Evolutionary conservation across 1,140 invertebrate genomes (phyloP).

Genomic region (Sycophila sp.): DNA sequence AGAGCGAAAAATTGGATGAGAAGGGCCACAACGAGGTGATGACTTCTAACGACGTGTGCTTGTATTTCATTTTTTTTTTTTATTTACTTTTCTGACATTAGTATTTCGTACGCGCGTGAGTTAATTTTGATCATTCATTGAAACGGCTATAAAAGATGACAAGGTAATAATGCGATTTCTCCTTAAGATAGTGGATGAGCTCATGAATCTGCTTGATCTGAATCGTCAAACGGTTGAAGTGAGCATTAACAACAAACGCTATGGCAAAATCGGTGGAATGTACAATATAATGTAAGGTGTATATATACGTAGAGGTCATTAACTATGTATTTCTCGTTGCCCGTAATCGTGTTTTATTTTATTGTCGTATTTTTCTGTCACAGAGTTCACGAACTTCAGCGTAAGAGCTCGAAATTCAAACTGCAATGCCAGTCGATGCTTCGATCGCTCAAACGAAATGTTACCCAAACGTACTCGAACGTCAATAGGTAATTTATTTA

Average conservation of each 20-base stretch:
- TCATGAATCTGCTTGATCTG: constrained; percentile 28
- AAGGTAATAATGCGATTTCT: not conserved
- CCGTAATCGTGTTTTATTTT: too few species aligned
- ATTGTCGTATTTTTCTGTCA: too few species aligned
- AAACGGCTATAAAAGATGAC: too few species aligned
- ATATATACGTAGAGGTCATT: too few species aligned
- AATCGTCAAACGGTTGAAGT: constrained; percentile 30
- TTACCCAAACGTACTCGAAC: not conserved
- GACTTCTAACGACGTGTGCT: too few species aligned
- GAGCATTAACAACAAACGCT: constrained; percentile 40
- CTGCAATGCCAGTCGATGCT: not conserved
- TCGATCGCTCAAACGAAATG: not conserved
- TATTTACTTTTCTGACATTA: too few species aligned
- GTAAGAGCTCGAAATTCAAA: not conserved
- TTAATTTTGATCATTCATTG: too few species aligned
- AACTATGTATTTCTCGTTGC: not conserved
- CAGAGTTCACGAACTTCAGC: constrained; percentile 13
- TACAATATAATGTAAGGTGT: constrained; percentile 47
- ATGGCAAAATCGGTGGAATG: constrained; percentile 45
- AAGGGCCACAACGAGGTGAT: too few species aligned
- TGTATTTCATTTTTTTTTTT: too few species aligned
- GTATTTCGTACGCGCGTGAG: too few species aligned
- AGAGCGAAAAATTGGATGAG: too few species aligned
- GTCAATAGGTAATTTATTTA: too few species aligned
- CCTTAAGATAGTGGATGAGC: constrained; percentile 44